Evolutionary conservation across 2,797 vertebrate species (phyloP).

Genomic region (Microchirus variegatus): DNA sequence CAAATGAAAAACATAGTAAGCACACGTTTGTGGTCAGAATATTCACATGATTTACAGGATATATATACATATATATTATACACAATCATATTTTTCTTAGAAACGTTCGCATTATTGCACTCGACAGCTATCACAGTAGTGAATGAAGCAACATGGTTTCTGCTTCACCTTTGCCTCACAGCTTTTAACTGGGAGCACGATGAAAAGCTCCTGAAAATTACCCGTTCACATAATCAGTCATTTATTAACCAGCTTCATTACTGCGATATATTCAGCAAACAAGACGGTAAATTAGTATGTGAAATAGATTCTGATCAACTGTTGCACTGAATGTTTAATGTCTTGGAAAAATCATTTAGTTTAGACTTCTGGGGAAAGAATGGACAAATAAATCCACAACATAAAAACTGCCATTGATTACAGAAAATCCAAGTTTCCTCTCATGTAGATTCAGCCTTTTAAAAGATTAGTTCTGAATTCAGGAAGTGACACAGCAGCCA

Average conservation of each 20-base stretch:
- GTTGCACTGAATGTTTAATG: background rate
- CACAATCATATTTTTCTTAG: background rate
- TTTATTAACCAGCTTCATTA: constrained; percentile 4
- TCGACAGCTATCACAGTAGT: constrained; percentile 36
- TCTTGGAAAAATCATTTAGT: too few species aligned
- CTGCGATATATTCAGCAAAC: background rate
- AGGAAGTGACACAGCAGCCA: too few species aligned
- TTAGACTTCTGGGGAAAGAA: too few species aligned
- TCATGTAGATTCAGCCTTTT: background rate
- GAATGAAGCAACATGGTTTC: constrained; percentile 11
- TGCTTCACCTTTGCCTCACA: background rate
- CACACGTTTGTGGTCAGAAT: constrained; percentile 13
- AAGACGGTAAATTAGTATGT: background rate
- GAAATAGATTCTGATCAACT: background rate
- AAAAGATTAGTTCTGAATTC: background rate
- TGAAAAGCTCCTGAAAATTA: background rate
- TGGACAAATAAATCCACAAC: background rate
- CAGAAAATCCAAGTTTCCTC: background rate
- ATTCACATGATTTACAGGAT: constrained; percentile 39
- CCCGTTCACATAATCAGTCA: background rate
- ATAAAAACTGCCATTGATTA: constrained; percentile 5
- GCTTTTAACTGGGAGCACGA: constrained; percentile 1
- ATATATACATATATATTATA: constrained; percentile 41
- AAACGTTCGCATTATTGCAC: constrained; percentile 56
- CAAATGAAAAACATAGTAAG: background rate